phyloP scores from a whole-genome alignment of 1,140 invertebrate genomes.

The Steinernema khuongi region DNA sequence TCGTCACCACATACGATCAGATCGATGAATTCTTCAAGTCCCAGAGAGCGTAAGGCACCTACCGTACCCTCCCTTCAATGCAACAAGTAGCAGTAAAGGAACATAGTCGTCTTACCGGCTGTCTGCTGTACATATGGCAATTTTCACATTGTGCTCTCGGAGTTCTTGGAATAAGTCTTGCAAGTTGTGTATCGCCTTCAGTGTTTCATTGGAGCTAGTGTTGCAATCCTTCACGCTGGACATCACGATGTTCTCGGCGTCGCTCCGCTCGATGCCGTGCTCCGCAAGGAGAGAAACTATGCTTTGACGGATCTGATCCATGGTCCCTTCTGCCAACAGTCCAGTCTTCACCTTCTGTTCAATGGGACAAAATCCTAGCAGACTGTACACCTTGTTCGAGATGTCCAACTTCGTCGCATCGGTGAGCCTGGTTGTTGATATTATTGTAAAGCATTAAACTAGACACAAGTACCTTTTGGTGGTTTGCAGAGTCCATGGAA shows the following conservation, averaged over 20 bases:
- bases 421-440: constrained; percentile 36
- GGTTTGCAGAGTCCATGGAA: constrained; percentile 60
- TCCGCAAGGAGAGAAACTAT: constrained; percentile 58
- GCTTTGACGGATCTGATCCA: constrained; percentile 56
- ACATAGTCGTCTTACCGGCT: constrained; percentile 47
- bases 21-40: constrained; percentile 57
- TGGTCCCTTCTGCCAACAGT: constrained; percentile 62
- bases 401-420: constrained; percentile 40
- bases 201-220: constrained; percentile 42
- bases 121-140: constrained; percentile 63
- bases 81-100: not conserved
- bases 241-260: constrained; percentile 44
- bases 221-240: constrained; percentile 43
- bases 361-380: constrained; percentile 60
- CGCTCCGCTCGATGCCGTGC: constrained; percentile 53
- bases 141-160: constrained; percentile 60
- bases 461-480: constrained; percentile 50
- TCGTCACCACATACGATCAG: constrained; percentile 63
- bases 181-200: constrained; percentile 60
- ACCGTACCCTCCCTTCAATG: constrained; percentile 56
- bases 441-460: constrained; percentile 5
- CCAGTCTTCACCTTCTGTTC: constrained; percentile 55
- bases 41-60: constrained; percentile 54
- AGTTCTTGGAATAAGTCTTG: constrained; percentile 60
- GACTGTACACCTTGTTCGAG: constrained; percentile 58